Conservation (phyloP, 2,113 vertebrate genomes). For the Strigops habroptila region DNA sequence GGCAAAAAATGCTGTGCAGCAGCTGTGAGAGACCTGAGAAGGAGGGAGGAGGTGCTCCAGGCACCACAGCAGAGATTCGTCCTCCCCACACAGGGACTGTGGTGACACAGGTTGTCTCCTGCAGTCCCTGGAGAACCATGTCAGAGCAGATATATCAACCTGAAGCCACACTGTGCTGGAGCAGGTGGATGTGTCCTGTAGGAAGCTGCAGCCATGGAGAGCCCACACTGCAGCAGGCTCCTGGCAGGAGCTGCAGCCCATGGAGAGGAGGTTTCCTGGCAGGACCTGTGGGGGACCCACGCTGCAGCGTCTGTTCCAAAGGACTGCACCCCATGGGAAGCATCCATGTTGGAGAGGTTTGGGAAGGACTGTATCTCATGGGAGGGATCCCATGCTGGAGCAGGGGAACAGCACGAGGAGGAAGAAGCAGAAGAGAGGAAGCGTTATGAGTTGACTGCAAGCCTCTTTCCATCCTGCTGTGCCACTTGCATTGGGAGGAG, state of each 20-base stretch:
- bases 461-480: not conserved
- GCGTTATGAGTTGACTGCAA: fast-evolving
- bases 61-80: not conserved
- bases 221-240: too few relatives aligned
- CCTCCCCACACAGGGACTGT: not conserved
- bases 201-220: not conserved
- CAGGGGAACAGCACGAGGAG: not conserved
- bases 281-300: not conserved
- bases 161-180: not conserved
- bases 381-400: not conserved
- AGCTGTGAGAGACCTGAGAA: not conserved
- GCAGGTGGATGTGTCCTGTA: not conserved
- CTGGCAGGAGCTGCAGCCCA: too few relatives aligned
- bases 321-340: not conserved
- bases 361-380: not conserved
- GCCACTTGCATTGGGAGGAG: not conserved
- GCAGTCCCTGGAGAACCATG: not conserved
- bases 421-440: not conserved
- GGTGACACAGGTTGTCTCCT: not conserved
- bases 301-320: not conserved
- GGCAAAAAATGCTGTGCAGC: not conserved
- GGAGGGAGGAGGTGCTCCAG: not conserved
- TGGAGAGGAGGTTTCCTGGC: not conserved
- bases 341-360: not conserved
- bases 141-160: not conserved